Evolutionary conservation across 2,113 vertebrate genomes (phyloP).

Genomic region (Menura novaehollandiae): DNA sequence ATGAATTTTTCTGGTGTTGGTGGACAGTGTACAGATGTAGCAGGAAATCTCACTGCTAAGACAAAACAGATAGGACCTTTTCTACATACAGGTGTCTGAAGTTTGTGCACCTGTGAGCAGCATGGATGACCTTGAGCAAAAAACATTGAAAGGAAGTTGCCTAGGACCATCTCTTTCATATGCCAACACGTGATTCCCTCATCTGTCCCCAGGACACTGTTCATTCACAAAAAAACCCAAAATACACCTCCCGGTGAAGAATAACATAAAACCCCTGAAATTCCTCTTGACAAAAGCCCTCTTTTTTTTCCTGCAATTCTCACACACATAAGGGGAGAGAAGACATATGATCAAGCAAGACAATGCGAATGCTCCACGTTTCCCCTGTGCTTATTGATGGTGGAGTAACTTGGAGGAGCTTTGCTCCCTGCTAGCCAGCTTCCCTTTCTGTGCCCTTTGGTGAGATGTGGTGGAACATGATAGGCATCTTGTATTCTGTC

Average conservation of each 20-base stretch:
- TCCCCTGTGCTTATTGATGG: not conserved
- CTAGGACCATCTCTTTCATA: not conserved
- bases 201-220: not conserved
- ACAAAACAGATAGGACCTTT: not conserved
- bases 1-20: not conserved
- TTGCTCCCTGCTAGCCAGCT: not conserved
- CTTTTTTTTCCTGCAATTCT: not conserved
- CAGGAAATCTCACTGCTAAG: not conserved
- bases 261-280: not conserved
- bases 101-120: not conserved
- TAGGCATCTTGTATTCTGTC: not conserved
- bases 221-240: not conserved
- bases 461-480: not conserved
- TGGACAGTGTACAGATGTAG: not conserved
- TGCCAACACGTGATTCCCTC: rapidly evolving
- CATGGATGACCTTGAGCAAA: not conserved
- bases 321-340: not conserved
- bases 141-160: not conserved
- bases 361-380: not conserved
- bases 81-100: not conserved
- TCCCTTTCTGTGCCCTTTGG: not conserved
- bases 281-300: not conserved
- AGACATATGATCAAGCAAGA: not conserved
- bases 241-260: not conserved
- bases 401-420: not conserved